These are phyloP conservation scores for Spheniscus mendiculus DNA, from an alignment of 2,113 vertebrate species.

Conservation along the genomic window DNA sequence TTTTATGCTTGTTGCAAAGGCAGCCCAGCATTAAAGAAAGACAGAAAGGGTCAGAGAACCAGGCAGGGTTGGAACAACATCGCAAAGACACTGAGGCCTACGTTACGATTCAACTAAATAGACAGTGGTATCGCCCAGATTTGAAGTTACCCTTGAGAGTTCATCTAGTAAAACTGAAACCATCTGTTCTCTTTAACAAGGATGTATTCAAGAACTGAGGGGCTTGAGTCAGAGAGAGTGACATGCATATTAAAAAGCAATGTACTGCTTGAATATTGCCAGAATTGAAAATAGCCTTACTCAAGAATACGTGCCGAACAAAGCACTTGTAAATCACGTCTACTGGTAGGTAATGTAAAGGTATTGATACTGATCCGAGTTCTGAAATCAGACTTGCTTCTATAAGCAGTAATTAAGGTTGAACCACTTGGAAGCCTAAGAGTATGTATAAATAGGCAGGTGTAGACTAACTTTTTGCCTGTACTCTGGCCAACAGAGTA, in stretches of 20 bases:
- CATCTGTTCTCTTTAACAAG: conserved; percentile 61
- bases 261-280: neutral
- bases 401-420: neutral
- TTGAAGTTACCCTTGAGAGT: conserved; percentile 17
- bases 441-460: neutral
- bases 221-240: conserved; percentile 30
- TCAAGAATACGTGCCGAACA: neutral
- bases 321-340: neutral
- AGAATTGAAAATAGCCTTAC: neutral
- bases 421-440: neutral
- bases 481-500: neutral
- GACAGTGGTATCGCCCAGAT: neutral
- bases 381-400: neutral
- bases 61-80: neutral
- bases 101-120: neutral
- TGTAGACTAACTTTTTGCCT: neutral
- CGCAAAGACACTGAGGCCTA: neutral
- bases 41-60: neutral
- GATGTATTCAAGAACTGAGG: conserved; percentile 48
- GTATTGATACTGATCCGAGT: neutral
- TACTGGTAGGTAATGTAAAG: neutral
- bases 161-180: conserved; percentile 49
- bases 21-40: neutral
- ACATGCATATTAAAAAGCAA: conserved; percentile 48
- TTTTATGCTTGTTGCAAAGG: neutral